Percentiles rank a stretch among this genome's conserved stretches.
phyloP scores from a whole-genome alignment of 2,888 invertebrate species.

The Scaptomyza polygonia region DNA sequence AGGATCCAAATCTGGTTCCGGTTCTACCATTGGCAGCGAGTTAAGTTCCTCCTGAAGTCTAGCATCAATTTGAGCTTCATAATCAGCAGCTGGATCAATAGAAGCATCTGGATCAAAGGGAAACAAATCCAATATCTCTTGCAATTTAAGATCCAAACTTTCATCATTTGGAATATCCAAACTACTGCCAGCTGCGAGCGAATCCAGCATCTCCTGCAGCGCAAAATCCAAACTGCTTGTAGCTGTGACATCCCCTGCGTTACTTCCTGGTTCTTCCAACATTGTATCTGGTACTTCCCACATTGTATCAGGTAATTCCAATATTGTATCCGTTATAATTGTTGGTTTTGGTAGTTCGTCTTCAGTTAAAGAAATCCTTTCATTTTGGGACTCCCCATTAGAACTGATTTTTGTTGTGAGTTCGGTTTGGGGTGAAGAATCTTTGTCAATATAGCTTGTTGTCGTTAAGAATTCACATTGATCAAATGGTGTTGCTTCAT shows the following conservation, averaged over 20 bases:
- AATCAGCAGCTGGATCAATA: not conserved
- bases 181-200: not conserved
- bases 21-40: slow-evolving; percentile 48
- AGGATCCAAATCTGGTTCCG: slow-evolving; percentile 38
- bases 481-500: too few relatives aligned
- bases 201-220: not conserved
- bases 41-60: slow-evolving; percentile 51
- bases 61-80: slow-evolving; percentile 51
- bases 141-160: not conserved
- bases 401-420: not conserved
- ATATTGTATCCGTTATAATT: not conserved
- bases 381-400: not conserved
- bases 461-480: not conserved
- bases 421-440: not conserved
- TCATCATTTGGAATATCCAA: not conserved
- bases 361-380: not conserved
- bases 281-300: too few relatives aligned
- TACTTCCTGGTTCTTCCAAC: not conserved
- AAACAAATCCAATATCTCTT: not conserved
- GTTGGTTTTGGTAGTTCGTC: not conserved
- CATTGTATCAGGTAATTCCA: not conserved
- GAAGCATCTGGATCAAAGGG: not conserved
- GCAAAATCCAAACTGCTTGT: not conserved
- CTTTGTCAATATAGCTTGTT: not conserved
- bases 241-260: not conserved